Conservation (phyloP, 2,888 invertebrate species). For the Meiosimyza decipiens region DNA sequence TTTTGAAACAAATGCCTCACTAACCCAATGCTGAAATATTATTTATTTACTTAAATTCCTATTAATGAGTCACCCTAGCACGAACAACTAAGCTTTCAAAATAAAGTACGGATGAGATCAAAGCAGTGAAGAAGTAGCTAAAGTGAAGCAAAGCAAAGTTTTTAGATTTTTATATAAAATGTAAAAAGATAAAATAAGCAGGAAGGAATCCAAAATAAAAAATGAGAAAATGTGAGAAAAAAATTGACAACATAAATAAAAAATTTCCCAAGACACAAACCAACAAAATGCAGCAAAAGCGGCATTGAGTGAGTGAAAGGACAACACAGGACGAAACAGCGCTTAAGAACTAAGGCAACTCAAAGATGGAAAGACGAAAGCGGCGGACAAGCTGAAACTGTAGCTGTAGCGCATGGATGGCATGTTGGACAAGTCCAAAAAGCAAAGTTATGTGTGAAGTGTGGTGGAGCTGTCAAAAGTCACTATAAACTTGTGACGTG, state of each 20-base stretch:
- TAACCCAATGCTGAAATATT: too few species aligned
- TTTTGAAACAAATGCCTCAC: too few species aligned
- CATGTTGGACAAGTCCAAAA: slow-evolving; percentile 32
- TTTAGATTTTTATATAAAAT: slow-evolving; percentile 28
- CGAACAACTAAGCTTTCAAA: too few species aligned
- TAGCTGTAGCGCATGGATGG: neutral
- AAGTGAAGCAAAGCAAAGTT: slow-evolving; percentile 21
- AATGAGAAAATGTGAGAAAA: slow-evolving; percentile 6
- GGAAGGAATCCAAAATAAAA: slow-evolving; percentile 3
- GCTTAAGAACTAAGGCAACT: too few species aligned
- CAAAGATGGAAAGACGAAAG: neutral
- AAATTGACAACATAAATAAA: slow-evolving; percentile 44
- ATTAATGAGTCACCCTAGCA: too few species aligned
- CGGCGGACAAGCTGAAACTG: neutral
- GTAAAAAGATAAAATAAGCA: slow-evolving; percentile 1
- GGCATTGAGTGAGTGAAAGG: slow-evolving; percentile 25
- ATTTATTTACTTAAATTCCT: too few species aligned
- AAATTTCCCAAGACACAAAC: slow-evolving; percentile 53
- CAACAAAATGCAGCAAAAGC: slow-evolving; percentile 39
- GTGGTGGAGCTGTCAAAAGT: slow-evolving; percentile 64
- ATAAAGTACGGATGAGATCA: neutral
- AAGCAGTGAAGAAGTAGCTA: neutral
- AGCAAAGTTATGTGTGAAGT: slow-evolving; percentile 54
- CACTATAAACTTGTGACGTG: slow-evolving; percentile 64
- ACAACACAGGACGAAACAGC: slow-evolving; percentile 3